phyloP scores from a whole-genome alignment of 2,888 invertebrate species.

The Steromphala cineraria region DNA sequence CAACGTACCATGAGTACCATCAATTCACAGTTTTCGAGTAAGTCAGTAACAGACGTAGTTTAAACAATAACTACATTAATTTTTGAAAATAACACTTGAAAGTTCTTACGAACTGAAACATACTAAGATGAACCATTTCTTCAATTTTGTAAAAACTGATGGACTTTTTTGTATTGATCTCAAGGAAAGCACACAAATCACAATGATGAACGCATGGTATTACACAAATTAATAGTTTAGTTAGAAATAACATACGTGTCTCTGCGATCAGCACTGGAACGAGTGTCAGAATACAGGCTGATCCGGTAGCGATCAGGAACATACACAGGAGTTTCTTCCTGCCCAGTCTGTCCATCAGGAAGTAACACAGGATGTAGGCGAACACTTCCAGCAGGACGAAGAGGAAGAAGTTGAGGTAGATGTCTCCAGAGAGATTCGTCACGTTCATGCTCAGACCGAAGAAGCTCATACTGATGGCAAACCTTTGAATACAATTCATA shows the following conservation, averaged over 20 bases:
- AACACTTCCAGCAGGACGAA: constrained; percentile 86
- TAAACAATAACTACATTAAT: too few relatives aligned
- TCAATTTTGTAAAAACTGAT: too few relatives aligned
- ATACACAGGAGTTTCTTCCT: constrained; percentile 83
- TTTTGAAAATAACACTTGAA: too few relatives aligned
- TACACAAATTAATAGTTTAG: too few relatives aligned
- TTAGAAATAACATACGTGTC: neutral
- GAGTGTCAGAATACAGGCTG: constrained; percentile 46
- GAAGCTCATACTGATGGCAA: constrained; percentile 86
- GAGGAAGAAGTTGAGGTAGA: constrained; percentile 84
- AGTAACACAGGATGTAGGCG: constrained; percentile 79
- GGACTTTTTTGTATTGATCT: too few relatives aligned
- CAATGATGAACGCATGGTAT: too few relatives aligned
- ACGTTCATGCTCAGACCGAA: constrained; percentile 87
- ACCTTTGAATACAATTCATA: constrained; percentile 77
- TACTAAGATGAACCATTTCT: too few relatives aligned
- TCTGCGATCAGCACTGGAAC: constrained; percentile 35
- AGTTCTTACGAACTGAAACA: too few relatives aligned
- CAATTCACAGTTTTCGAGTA: too few relatives aligned
- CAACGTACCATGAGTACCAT: too few relatives aligned
- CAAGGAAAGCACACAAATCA: too few relatives aligned
- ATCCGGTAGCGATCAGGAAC: constrained; percentile 64
- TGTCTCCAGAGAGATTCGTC: constrained; percentile 83
- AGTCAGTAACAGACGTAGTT: too few relatives aligned
- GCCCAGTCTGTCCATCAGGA: constrained; percentile 83